Evolutionary conservation across 1,140 invertebrate genomes (phyloP).

Genomic region (Protaetia brevitarsis): DNA sequence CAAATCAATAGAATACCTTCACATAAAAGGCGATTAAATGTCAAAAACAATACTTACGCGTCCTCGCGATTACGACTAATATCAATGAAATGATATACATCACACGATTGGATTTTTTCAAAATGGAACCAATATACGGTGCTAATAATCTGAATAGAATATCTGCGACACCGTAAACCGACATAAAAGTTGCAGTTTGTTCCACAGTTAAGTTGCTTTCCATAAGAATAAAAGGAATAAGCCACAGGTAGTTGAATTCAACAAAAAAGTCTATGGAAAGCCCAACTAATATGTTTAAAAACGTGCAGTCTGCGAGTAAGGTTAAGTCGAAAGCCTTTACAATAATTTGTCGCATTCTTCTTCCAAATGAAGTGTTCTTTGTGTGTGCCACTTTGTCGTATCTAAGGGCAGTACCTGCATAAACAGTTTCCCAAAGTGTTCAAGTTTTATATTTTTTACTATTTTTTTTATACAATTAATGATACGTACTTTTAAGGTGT

Average conservation of each 20-base stretch:
- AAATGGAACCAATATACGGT: slow-evolving; percentile 56
- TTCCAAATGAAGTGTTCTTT: background rate
- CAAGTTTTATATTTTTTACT: background rate
- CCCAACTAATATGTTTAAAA: slow-evolving; percentile 65
- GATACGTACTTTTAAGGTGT: background rate
- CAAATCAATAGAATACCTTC: slow-evolving; percentile 10
- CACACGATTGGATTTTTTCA: slow-evolving; percentile 43
- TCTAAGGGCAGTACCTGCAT: background rate
- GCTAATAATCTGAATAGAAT: slow-evolving; percentile 61
- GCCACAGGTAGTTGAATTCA: slow-evolving; percentile 66
- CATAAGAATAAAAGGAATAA: slow-evolving; percentile 65
- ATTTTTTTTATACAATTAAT: background rate
- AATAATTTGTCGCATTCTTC: background rate
- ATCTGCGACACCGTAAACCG: slow-evolving; percentile 58
- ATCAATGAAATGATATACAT: slow-evolving; percentile 46
- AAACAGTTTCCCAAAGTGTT: background rate
- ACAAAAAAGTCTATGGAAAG: slow-evolving; percentile 65
- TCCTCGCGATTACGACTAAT: slow-evolving; percentile 42
- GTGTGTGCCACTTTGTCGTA: background rate
- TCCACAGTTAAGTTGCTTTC: slow-evolving; percentile 57
- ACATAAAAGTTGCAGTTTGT: slow-evolving; percentile 61
- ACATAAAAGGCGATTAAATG: background rate
- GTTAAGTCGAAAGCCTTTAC: background rate
- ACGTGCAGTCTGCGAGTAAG: slow-evolving; percentile 45
- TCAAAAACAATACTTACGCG: slow-evolving; percentile 46